phyloP scores from a whole-genome alignment of 2,888 invertebrate species.

The Tineola bisselliella region DNA sequence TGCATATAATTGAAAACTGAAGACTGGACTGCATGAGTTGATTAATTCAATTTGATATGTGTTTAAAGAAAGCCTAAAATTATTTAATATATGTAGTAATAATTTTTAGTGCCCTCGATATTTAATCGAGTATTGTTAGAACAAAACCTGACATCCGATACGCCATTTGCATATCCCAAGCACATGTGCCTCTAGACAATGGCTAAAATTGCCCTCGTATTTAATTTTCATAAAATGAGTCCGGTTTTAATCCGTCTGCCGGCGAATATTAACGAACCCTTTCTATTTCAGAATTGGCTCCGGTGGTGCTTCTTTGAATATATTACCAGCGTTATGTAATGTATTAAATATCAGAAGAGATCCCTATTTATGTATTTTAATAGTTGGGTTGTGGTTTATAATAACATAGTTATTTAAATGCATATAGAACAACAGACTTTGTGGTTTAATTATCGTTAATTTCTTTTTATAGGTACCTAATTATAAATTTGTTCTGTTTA shows the following conservation, averaged over 20 bases:
- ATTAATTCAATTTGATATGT: too few species aligned
- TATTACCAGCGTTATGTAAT: slow-evolving; percentile 11
- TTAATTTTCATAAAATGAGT: slow-evolving; percentile 65
- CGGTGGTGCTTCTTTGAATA: slow-evolving; percentile 22
- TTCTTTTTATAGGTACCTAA: not conserved
- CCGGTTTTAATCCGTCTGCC: slow-evolving; percentile 58
- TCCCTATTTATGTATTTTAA: not conserved
- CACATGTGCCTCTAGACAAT: slow-evolving; percentile 63
- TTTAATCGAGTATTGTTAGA: slow-evolving; percentile 14
- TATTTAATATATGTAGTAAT: too few species aligned
- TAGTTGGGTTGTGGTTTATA: not conserved
- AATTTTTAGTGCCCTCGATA: not conserved
- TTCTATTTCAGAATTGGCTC: slow-evolving; percentile 53
- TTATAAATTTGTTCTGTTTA: not conserved
- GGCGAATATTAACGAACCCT: slow-evolving; percentile 54
- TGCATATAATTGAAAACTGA: too few species aligned
- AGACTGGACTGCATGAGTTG: too few species aligned
- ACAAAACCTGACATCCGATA: slow-evolving; percentile 42
- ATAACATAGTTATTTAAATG: not conserved
- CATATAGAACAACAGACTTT: not conserved
- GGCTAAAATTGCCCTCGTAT: slow-evolving; percentile 54
- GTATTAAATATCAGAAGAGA: not conserved
- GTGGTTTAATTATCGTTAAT: not conserved
- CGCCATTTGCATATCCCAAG: slow-evolving; percentile 60
- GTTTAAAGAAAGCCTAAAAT: too few species aligned